phyloP scores from a whole-genome alignment of 2,113 vertebrate genomes.

The Urocitellus parryii region DNA sequence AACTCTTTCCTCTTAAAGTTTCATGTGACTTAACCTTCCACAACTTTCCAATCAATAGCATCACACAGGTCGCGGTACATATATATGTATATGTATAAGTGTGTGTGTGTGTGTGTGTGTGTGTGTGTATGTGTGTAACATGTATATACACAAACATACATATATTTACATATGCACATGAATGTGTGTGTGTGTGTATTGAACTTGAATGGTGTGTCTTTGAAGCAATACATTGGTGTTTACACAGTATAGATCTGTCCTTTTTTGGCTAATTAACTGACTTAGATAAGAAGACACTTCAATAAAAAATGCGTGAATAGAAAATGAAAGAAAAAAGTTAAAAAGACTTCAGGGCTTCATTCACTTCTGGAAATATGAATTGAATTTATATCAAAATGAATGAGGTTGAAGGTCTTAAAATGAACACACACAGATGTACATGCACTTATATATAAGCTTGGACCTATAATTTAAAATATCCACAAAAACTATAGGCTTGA shows the following conservation, averaged over 20 bases:
- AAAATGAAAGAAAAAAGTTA: conserved; percentile 31
- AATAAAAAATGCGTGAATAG: conserved; percentile 19
- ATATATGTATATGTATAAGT: too few species aligned
- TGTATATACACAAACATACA: neutral
- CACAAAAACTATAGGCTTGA: neutral
- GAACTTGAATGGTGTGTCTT: neutral
- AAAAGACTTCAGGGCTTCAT: neutral
- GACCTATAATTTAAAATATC: neutral
- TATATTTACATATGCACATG: neutral
- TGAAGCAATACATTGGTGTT: neutral
- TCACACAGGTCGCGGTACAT: too few species aligned
- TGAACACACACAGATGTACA: neutral
- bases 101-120: too few species aligned
- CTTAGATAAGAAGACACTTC: neutral
- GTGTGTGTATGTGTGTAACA: too few species aligned
- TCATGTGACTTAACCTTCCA: neutral
- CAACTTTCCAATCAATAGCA: neutral
- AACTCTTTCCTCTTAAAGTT: neutral
- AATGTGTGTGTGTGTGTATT: neutral
- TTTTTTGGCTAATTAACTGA: conserved; percentile 26
- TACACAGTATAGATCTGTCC: neutral
- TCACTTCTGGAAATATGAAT: neutral
- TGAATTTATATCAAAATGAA: neutral
- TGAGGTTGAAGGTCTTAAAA: neutral
- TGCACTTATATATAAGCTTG: neutral